These are phyloP conservation scores for Yponomeuta plumbellus DNA, from an alignment of 2,888 invertebrate genomes.

Conservation along the genomic window DNA sequence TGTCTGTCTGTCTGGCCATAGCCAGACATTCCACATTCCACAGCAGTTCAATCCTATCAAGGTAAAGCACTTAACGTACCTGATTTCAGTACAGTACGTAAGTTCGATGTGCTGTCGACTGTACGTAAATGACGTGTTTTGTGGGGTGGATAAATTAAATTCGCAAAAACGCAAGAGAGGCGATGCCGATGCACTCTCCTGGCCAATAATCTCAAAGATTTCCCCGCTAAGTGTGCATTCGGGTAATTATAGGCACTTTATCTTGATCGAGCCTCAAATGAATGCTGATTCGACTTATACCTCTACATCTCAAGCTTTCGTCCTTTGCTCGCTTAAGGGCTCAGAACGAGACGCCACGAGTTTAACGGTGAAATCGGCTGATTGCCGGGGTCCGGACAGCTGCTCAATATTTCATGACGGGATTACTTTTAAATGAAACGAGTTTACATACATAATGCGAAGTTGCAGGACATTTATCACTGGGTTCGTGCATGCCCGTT, in stretches of 20 bases:
- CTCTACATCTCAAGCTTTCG: not conserved
- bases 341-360: not conserved
- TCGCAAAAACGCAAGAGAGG: not conserved
- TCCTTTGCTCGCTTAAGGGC: not conserved
- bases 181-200: not conserved
- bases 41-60: too few relatives aligned
- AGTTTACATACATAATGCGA: constrained; percentile 5
- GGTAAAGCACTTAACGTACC: too few relatives aligned
- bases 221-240: constrained; percentile 12
- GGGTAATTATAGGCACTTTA: constrained; percentile 5
- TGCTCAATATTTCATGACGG: constrained; percentile 9
- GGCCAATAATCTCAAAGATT: constrained; percentile 9
- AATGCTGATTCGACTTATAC: not conserved
- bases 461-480: constrained; percentile 5
- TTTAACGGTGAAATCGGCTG: not conserved
- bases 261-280: constrained; percentile 6
- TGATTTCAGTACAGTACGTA: too few relatives aligned
- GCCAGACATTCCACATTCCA: too few relatives aligned
- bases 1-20: too few relatives aligned
- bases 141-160: not conserved
- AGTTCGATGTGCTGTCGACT: not conserved
- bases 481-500: constrained; percentile 5
- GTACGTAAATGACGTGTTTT: not conserved
- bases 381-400: not conserved
- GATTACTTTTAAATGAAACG: constrained; percentile 9